Evolutionary conservation across 2,888 invertebrate genomes (phyloP), one percentile per base, ranked within the genome.

Genomic region (Meandrusa payeni): DNA sequence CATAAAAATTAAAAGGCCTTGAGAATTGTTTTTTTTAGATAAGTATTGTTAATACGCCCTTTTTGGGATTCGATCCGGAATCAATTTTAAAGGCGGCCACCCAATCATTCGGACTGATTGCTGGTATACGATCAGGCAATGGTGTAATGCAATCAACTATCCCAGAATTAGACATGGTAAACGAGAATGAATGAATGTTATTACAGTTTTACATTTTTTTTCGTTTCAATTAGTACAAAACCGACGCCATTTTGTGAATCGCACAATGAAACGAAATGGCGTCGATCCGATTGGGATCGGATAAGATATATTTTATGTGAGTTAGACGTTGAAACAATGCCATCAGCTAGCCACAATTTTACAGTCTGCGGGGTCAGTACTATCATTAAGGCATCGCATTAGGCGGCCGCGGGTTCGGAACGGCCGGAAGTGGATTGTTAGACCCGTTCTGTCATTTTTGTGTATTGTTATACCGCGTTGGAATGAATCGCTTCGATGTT

Each of bases 391-490:
- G 46, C 37, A 12, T 39, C 38, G 43, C 38, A 32, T 43, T 43
- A 38, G 32, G 31, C 32, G 37, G 27, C 11, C 31, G 36, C 48
- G 31, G 40, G 46, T 48, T 48, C 38, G 40, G 37, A 44, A 29
- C 34, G 45, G 24, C 47, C 64, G 70, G 72, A 72, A 69, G 55
- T 52, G 15, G 50, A 54, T 64, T 51, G 59, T 69, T 62, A 51
- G 53, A 59, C 37, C 32, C 10, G 9, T 47, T 37, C 42, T 28
- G 29, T 47, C 43, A 47, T 44, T 47, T 49, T 49, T 20, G 38
- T 47, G 29, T 45, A 34, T 44, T 45, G 40, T 36, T 43, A 26
- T n/a, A 10, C 32, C 11, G 32, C 17, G 17, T 5, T 10, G 40
- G 19, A 23, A n/a, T 12, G 40, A 24, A 32, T 34, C 12, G 9